Percentiles rank a stretch among this genome's conserved stretches.
Conservation (phyloP, 2,888 invertebrate genomes). For the Myopa testacea region DNA sequence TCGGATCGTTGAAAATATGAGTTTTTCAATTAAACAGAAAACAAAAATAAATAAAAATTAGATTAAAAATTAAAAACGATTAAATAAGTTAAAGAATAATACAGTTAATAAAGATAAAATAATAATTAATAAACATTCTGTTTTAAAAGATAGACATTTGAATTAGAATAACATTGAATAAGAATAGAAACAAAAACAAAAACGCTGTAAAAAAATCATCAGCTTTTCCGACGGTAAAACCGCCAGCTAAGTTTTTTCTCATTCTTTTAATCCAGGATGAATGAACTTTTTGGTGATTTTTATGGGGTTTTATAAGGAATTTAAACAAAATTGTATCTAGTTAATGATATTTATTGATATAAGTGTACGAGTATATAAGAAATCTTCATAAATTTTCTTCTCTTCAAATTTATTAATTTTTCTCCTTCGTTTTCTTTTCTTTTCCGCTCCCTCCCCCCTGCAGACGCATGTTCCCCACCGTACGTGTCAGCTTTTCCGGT, state of each 20-base stretch:
- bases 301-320: too few species aligned
- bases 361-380: background rate
- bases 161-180: too few species aligned
- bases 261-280: background rate
- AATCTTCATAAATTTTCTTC: background rate
- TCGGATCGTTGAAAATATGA: too few species aligned
- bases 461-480: constrained; percentile 98
- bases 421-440: constrained; percentile 24
- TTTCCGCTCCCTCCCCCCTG: constrained; percentile 45
- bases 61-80: too few species aligned
- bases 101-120: background rate
- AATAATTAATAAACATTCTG: too few species aligned
- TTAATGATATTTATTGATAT: background rate
- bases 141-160: too few species aligned
- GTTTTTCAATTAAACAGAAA: too few species aligned
- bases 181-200: too few species aligned
- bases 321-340: too few species aligned
- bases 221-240: too few species aligned
- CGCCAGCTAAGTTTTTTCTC: background rate
- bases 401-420: background rate
- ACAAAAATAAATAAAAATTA: background rate
- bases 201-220: too few species aligned
- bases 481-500: constrained; percentile 91
- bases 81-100: background rate
- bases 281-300: too few species aligned